Evolutionary conservation across 2,888 invertebrate genomes (phyloP).

Genomic region (Drosophila eohydei): DNA sequence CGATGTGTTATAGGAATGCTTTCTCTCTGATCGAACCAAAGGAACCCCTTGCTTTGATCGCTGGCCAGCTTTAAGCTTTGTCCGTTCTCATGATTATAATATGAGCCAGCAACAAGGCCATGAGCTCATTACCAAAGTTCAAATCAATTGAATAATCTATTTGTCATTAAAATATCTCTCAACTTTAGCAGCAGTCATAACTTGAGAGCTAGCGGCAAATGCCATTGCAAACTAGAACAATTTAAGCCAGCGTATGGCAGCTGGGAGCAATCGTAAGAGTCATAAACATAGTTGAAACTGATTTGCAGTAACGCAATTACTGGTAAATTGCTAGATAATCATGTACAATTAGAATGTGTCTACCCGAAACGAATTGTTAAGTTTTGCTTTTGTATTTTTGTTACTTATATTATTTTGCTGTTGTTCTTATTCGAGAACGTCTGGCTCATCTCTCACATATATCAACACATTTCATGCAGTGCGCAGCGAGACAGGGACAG

Average conservation of each 20-base stretch:
- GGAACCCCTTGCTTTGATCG: not conserved
- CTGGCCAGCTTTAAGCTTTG: not conserved
- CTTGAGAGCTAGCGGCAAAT: not conserved
- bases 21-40: too few relatives aligned
- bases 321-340: slow-evolving; percentile 54
- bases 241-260: slow-evolving; percentile 2
- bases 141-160: not conserved
- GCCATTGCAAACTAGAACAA: not conserved
- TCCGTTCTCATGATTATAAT: not conserved
- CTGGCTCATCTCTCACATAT: slow-evolving; percentile 61
- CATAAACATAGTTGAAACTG: slow-evolving; percentile 14
- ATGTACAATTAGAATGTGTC: slow-evolving; percentile 53
- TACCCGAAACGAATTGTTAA: slow-evolving; percentile 32
- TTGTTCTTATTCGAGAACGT: slow-evolving; percentile 9
- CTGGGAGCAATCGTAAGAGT: slow-evolving; percentile 1
- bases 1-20: too few relatives aligned
- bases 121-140: not conserved
- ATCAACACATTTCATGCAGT: slow-evolving; percentile 70
- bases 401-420: not conserved
- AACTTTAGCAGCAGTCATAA: not conserved
- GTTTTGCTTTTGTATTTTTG: slow-evolving; percentile 13
- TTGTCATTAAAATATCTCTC: not conserved
- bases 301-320: slow-evolving; percentile 35
- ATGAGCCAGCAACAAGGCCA: not conserved
- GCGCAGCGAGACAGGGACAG: slow-evolving; percentile 25